Base-by-base conservation (phyloP, 2,797 vertebrate species). In the Gorsachius magnificus region DNA sequence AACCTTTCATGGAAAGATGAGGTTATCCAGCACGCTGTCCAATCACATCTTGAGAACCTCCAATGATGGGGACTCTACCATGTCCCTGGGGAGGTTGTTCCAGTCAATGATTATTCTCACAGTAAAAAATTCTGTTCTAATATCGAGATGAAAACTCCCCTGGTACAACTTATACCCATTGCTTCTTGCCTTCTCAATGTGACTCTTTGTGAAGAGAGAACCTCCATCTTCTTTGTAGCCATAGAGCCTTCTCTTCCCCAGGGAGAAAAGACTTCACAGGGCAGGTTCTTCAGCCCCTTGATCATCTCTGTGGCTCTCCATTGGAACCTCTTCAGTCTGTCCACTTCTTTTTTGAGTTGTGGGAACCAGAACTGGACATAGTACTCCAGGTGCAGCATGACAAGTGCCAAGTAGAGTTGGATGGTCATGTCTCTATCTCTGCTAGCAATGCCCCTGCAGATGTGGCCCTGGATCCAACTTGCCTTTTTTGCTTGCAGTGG, bases 151-250 rank as follows among this genome's bases (percentile, higher is more conserved):
- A 64, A 61, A 78, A 16, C 16, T 83, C 22, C 18, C 26, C n/a
- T 0, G 0, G 13, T 54, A 48, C 8, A 54, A 54, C 22, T 43
- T 72, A 35, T 54, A 26, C 20, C 16, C 20, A 18, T 12, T 88
- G 41, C 16, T 9, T 56, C 54, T 76, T 87, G 36, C 57, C 33
- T 36, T 56, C 35, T 71, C 26, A 19, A 66, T 29, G 22, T 25
- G 13, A 13, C 22, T 72, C 6, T 48, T 78, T 15, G 11, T 36
- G 38, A 78, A 79, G 10, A 61, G 18, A 68, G 7, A 45, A 19
- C 4, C 33, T 74, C 24, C 11, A 4, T 22, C 14, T 31, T 77
- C 38, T 75, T 35, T 51, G 33, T 24, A 58, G 38, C 13, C 45
- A 64, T 35, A 3, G 7, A 75, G 38, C 25, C 18, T 69, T 75